A percentile compares a stretch with the other conserved stretches of the same genome.
These are phyloP conservation scores for Otis tarda DNA, from an alignment of 2,113 vertebrate species.

Conservation along the genomic window DNA sequence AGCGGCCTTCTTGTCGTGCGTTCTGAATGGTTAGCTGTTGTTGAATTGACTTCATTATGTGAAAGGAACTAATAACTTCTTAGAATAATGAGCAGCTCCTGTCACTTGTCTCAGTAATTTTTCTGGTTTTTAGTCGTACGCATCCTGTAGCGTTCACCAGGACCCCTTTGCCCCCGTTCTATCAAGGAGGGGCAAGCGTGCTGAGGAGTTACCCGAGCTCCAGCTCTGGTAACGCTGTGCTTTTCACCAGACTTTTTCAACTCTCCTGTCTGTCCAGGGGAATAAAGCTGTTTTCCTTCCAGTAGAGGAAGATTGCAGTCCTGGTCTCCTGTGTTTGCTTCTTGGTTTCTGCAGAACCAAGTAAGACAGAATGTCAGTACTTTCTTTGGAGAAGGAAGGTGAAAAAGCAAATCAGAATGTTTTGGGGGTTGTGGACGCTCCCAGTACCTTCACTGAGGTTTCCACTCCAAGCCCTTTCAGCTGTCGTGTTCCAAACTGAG, in stretches of 20 bases:
- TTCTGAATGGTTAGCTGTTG: neutral
- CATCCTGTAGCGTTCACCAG: accelerated
- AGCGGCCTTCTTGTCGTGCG: neutral
- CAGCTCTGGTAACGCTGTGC: neutral
- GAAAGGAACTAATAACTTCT: neutral
- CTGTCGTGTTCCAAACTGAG: neutral
- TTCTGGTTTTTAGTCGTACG: neutral
- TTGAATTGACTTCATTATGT: neutral
- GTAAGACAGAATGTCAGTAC: neutral
- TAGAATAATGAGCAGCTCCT: neutral
- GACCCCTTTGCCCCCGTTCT: accelerated
- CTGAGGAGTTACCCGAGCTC: neutral
- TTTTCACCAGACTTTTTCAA: neutral
- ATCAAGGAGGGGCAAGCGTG: neutral
- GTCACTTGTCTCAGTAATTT: neutral
- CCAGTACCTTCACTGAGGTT: neutral
- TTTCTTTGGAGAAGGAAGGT: neutral
- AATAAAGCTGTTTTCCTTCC: neutral
- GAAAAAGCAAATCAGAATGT: neutral
- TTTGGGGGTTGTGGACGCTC: neutral
- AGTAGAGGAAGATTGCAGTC: neutral
- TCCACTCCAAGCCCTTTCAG: neutral
- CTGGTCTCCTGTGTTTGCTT: neutral
- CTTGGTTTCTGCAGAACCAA: neutral
- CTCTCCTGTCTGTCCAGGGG: neutral